Evolutionary conservation across 2,888 invertebrate genomes (phyloP).

Genomic region (Frankliniella intonsa): DNA sequence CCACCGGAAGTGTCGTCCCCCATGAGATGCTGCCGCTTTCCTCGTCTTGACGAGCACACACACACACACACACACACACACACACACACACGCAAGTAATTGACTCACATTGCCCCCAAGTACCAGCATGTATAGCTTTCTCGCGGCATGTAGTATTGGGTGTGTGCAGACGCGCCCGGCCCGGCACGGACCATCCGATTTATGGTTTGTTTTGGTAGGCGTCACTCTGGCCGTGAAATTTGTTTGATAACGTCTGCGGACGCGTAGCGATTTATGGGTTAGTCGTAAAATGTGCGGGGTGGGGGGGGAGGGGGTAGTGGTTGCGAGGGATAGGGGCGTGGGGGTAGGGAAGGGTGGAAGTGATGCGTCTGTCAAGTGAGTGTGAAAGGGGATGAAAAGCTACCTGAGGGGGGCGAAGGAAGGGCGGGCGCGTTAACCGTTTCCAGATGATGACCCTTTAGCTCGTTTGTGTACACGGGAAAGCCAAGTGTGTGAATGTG

Average conservation of each 20-base stretch:
- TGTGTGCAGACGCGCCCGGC: background rate
- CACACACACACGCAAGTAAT: background rate
- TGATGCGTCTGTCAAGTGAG: too few species aligned
- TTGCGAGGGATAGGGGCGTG: background rate
- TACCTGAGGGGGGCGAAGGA: too few species aligned
- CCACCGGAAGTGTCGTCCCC: too few species aligned
- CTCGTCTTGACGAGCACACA: too few species aligned
- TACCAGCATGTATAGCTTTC: background rate
- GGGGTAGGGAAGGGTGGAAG: background rate
- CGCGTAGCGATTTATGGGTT: background rate
- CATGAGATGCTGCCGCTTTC: too few species aligned
- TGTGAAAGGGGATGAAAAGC: too few species aligned
- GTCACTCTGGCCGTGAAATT: conserved; percentile 23
- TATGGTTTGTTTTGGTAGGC: conserved; percentile 26
- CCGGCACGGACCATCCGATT: background rate
- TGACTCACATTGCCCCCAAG: background rate
- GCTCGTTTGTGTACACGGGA: too few species aligned
- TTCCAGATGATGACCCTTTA: too few species aligned
- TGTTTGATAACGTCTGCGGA: background rate
- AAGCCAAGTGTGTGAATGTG: too few species aligned
- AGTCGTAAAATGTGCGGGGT: background rate
- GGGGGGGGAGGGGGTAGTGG: background rate
- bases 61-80: background rate
- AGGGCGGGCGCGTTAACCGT: too few species aligned
- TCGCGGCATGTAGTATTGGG: too few species aligned